Conservation (phyloP, 1,140 invertebrate species). For the Cydia amplana region DNA sequence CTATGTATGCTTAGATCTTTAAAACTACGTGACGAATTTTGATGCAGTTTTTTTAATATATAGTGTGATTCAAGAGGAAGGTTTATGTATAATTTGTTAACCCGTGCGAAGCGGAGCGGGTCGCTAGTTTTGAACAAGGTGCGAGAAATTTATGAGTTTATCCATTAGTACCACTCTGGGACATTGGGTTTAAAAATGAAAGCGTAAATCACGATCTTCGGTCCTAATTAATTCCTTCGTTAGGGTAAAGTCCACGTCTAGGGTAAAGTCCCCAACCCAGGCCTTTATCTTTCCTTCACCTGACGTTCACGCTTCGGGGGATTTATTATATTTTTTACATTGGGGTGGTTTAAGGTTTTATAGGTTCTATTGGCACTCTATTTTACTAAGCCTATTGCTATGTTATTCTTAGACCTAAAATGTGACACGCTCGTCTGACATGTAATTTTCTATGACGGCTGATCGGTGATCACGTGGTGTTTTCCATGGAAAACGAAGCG, state of each 20-base stretch:
- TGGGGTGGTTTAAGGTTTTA: background rate
- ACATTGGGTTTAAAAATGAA: conserved; percentile 72
- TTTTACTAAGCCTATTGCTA: background rate
- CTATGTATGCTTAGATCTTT: no score
- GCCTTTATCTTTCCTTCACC: conserved; percentile 50
- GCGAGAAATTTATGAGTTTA: conserved; percentile 37
- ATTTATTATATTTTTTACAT: background rate
- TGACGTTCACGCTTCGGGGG: conserved; percentile 36
- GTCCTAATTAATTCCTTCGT: conserved; percentile 72
- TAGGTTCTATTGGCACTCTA: background rate
- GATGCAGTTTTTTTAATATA: no score
- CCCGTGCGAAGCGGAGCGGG: no score
- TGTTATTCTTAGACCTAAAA: background rate
- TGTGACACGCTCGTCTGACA: no score
- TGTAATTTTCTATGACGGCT: no score
- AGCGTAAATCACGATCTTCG: conserved; percentile 75
- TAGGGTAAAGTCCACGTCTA: conserved; percentile 41
- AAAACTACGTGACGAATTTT: no score
- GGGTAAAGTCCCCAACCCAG: conserved; percentile 9
- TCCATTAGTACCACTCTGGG: conserved; percentile 41
- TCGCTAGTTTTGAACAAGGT: background rate
- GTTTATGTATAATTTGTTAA: no score
- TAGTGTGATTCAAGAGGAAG: no score
- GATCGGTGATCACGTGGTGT: no score
- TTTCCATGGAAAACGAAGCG: no score